A percentile compares a stretch with the other conserved stretches of the same genome.
Conservation (phyloP, 2,888 invertebrate genomes). For the Lepidochrysops patricia region DNA sequence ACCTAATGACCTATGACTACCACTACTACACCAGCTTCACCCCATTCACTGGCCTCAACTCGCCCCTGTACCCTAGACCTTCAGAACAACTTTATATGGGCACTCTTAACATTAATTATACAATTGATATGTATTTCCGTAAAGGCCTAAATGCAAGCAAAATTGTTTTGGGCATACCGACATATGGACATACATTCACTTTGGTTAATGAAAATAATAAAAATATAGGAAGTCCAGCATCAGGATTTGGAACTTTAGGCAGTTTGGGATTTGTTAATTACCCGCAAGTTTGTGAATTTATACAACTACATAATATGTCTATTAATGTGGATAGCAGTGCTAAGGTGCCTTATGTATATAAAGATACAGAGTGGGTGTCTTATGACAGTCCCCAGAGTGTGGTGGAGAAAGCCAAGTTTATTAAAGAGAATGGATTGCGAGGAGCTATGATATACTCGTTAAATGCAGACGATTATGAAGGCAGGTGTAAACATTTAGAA, state of each 20-base stretch:
- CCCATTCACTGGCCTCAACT: constrained; percentile 89
- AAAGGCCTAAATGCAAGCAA: constrained; percentile 85
- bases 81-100: constrained; percentile 78
- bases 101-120: constrained; percentile 87
- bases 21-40: constrained; percentile 84
- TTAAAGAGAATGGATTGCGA: constrained; percentile 77
- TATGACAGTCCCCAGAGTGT: constrained; percentile 84
- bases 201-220: constrained; percentile 80
- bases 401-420: constrained; percentile 79
- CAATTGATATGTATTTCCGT: constrained; percentile 82
- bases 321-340: constrained; percentile 78
- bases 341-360: constrained; percentile 84
- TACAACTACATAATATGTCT: constrained; percentile 63
- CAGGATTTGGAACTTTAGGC: constrained; percentile 80
- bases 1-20: constrained; percentile 94
- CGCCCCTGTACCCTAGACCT: constrained; percentile 80
- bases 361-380: constrained; percentile 85
- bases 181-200: constrained; percentile 87
- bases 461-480: constrained; percentile 84
- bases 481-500: constrained; percentile 57
- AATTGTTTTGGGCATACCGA: constrained; percentile 89
- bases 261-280: constrained; percentile 82
- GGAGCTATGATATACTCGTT: constrained; percentile 91
- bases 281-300: constrained; percentile 80
- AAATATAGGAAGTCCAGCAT: constrained; percentile 80